Evolutionary conservation across 2,888 invertebrate genomes (phyloP).

Genomic region (Yponomeuta plumbellus): DNA sequence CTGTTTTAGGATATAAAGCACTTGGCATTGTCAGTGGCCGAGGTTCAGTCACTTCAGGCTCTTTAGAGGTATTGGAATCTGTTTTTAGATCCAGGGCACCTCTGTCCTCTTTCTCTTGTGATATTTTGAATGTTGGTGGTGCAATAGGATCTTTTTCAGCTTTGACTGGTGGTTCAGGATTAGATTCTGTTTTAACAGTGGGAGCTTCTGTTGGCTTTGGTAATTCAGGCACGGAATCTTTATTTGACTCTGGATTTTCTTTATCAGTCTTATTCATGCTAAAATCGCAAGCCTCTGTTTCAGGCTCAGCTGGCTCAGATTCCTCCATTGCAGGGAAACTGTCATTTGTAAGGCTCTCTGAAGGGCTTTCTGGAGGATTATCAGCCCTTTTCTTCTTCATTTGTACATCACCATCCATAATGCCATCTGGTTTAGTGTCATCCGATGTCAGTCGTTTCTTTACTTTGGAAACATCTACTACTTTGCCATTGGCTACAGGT

Average conservation of each 20-base stretch:
- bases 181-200: slow-evolving; percentile 48
- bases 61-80: slow-evolving; percentile 44
- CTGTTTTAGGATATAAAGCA: slow-evolving; percentile 73
- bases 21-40: slow-evolving; percentile 44
- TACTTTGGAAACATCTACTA: slow-evolving; percentile 69
- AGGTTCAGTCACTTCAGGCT: slow-evolving; percentile 46
- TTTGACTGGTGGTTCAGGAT: slow-evolving; percentile 51
- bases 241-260: slow-evolving; percentile 55
- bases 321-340: slow-evolving; percentile 88
- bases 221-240: slow-evolving; percentile 50
- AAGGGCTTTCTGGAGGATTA: slow-evolving; percentile 84
- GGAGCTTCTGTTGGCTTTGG: slow-evolving; percentile 52
- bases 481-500: slow-evolving; percentile 62
- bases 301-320: slow-evolving; percentile 73
- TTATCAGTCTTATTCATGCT: slow-evolving; percentile 67
- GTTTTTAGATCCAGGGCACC: slow-evolving; percentile 61
- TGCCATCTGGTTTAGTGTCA: slow-evolving; percentile 74
- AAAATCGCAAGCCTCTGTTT: slow-evolving; percentile 67
- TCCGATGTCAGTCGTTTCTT: slow-evolving; percentile 74
- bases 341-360: slow-evolving; percentile 89
- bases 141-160: slow-evolving; percentile 57
- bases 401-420: slow-evolving; percentile 78
- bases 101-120: slow-evolving; percentile 58
- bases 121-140: slow-evolving; percentile 44
- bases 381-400: slow-evolving; percentile 71